Evolutionary conservation across 92 coral and sea anemone genomes (phyloP).

Genomic region (Phymanthus crucifer): DNA sequence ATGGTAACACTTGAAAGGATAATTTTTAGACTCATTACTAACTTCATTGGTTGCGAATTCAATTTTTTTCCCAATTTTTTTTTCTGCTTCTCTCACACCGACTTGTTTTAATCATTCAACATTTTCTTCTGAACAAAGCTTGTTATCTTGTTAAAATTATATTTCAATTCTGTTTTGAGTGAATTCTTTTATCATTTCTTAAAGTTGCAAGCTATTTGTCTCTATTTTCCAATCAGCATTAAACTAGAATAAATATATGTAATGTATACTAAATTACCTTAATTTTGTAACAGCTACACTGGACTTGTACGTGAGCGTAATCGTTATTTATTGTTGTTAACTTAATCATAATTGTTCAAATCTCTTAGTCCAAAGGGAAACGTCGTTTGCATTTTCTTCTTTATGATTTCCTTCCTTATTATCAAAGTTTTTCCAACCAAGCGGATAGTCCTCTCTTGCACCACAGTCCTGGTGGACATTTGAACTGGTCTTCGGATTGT

Average conservation of each 20-base stretch:
- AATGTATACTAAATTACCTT: neutral
- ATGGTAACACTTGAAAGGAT: neutral
- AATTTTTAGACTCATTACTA: neutral
- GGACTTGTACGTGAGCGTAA: neutral
- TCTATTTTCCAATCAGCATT: neutral
- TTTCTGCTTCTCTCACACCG: too few relatives aligned
- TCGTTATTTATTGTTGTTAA: neutral
- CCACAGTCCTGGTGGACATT: constrained; percentile 4
- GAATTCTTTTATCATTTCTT: neutral
- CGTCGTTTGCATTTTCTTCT: neutral
- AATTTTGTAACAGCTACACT: neutral
- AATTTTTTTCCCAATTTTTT: neutral
- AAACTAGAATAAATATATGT: neutral
- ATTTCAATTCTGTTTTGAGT: too few relatives aligned
- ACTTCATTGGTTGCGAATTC: neutral
- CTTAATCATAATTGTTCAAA: neutral
- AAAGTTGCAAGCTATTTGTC: neutral
- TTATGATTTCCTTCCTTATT: neutral
- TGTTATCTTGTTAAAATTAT: neutral
- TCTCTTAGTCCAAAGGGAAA: neutral
- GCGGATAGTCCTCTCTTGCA: constrained; percentile 23
- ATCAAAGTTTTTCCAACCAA: constrained; percentile 24
- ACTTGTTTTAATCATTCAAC: neutral
- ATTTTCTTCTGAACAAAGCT: constrained; percentile 10
- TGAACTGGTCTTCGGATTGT: neutral